Evolutionary conservation across 2,797 vertebrate genomes (phyloP), one percentile per base, ranked within the genome.

Genomic region (Bradypus variegatus): DNA sequence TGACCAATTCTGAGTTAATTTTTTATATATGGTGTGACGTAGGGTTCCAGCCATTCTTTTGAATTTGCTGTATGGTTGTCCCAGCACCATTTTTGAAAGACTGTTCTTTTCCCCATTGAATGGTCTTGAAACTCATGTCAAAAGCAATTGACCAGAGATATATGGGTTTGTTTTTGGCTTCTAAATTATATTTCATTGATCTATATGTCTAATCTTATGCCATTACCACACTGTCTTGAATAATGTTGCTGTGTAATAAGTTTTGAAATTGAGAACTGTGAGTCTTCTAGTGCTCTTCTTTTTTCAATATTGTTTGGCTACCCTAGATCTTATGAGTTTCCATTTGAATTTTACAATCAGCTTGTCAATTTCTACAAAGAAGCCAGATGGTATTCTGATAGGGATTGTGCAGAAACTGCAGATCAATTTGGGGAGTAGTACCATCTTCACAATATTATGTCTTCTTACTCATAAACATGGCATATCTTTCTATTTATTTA

Each of bases 221-320:
- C 53, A 93, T 3, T 83, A 73, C 29, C 5, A 62, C 29, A 78
- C 41, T 45, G 10, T 76, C 48, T 78, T 86, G 12, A 27, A 75
- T 80, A 50, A 27, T 79, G 69, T 90, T 85, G n/a, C n/a, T n/a
- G n/a, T n/a, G 75, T 70, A 73, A 13, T 87, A 77, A 33, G 33
- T 93, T 91, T 86, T 89, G 88, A 95, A 77, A 85, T 82, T 64
- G 36, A 36, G 41, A 86, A 84, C 38, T 86, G 31, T 65, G 36
- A 87, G 41, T 73, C 33, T 45, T 93, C 41, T 45, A 45, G 41
- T 45, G 41, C 8, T 88, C 50, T 67, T 85, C 29, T 45, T 69
- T 86, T 92, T 84, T 81, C 38, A 89, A 77, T 14, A 41, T 60
- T 77, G 4, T 75, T 87, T 45, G 41, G 41, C 41, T 45, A 45